Base-by-base conservation (phyloP, 2,113 vertebrate genomes). In the Myocastor coypus region DNA sequence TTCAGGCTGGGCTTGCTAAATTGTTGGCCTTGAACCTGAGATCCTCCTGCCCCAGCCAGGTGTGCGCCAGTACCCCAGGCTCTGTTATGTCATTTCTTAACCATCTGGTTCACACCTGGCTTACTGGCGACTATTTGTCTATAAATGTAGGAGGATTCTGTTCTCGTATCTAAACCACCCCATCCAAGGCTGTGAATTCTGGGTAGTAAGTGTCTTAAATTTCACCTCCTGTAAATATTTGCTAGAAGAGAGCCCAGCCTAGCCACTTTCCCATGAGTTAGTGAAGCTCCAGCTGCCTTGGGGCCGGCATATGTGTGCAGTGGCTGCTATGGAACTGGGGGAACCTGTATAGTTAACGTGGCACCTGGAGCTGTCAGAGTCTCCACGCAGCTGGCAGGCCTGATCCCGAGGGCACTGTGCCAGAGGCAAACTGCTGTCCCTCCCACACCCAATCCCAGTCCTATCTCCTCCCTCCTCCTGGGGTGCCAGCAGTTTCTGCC, bases 271-370 rank as follows among this genome's bases (percentile, higher is more conserved):
- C 14, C 14, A 0, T 3, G 55, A 12, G 12, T 28, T 6, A 20
- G 32, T 24, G 30, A 26, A 40, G 14, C 85, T 42, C 57, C 10
- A 0, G 42, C 55, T 40, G 78, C 50, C 19, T 64, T 40, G 8
- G 11, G 92, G 87, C 46, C 17, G 0, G 34, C 46, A 26, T 17
- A 28, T 2, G 61, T n/a, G 61, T 22, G 55, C 26, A 42, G 80
- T 19, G 28, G 52, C 57, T 61, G 17, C 61, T 0, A 7, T 5
- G 37, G 17, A 17, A 17, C 12, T 1, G 28, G 32, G 16, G 81
- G 34, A 28, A 7, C 61, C 0, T 0, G 4, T 9, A 13, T 50
- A 66, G 19, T 19, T 3, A 20, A 11, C 20, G 14, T 8, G 55
- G 16, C 50, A 42, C 13, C 20, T 0, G 4, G 73, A 1, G 5